Evolutionary conservation across 2,797 vertebrate genomes (phyloP), one percentile per base, ranked within the genome.

Genomic region (Anableps anableps): DNA sequence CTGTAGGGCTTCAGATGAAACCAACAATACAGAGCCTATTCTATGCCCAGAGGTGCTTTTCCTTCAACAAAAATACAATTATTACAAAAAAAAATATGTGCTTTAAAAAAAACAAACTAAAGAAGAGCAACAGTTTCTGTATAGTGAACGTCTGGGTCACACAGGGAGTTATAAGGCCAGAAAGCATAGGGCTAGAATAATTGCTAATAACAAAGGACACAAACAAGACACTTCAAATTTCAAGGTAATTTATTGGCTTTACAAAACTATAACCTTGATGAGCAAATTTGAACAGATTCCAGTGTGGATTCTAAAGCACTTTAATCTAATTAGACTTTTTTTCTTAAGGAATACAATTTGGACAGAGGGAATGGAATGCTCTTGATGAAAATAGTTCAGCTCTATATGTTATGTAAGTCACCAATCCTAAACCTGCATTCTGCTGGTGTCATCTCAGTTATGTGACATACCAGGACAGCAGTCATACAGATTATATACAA

Each of bases 1-100:
- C 55, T 85, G 34, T 72, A 21, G 7, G 23, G 71, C n/a, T 38
- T 85, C 31, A 34, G 17, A 41, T 60, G 10, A 58, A 51, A 80
- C 34, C 51, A 72, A 38, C 34, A 70, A 31, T 41, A 8, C 9
- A 68, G 64, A 41, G 38, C 13, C 26, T 1, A 43, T 26, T 68
- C 1, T 43, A 68, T 23, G 21, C 0, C 19, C 34, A 21, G 21
- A 68, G 11, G 4, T 43, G 9, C 16, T 11, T 38, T 41, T 68
- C 4, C 7, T 29, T 45, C 23, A 26, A 70, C 38, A 70, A 70
- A 21, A 21, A 38, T 36, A 8, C 4, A 1, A 70, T 70, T 70
- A 3, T 11, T 43, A 70, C 14, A 70, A 41, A 14, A 21, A 0
- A 62, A 62, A 34, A 16, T 0, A 31, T 51, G 50, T 51, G 50